These are phyloP conservation scores for Psilopogon haemacephalus DNA, from an alignment of 2,113 vertebrate genomes.

Conservation along the genomic window DNA sequence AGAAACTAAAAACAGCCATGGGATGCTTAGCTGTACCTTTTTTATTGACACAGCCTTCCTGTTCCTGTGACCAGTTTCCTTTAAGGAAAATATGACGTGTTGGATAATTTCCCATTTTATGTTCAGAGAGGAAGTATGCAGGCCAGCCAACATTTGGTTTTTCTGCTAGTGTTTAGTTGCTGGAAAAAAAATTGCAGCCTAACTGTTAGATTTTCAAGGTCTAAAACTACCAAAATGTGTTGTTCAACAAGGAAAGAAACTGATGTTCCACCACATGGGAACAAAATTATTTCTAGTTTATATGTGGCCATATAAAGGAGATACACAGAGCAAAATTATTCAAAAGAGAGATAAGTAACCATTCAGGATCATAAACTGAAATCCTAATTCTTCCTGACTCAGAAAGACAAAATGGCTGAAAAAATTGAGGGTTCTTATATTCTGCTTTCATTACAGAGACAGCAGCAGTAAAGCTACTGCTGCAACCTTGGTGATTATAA, in stretches of 20 bases:
- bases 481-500: background rate
- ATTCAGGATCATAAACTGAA: background rate
- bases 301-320: background rate
- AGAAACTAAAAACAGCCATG: constrained; percentile 54
- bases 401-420: background rate
- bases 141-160: constrained; percentile 47
- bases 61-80: constrained; percentile 76
- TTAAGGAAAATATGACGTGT: constrained; percentile 75
- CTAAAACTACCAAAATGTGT: constrained; percentile 53
- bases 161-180: constrained; percentile 40
- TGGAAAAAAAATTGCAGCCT: constrained; percentile 69
- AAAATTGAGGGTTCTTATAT: background rate
- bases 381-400: background rate
- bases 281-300: background rate
- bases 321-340: background rate
- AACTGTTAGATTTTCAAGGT: background rate
- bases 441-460: background rate
- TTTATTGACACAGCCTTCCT: constrained; percentile 76
- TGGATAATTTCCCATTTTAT: constrained; percentile 77
- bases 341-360: background rate
- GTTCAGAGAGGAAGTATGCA: constrained; percentile 69
- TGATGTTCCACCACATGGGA: background rate
- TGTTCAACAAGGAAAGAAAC: constrained; percentile 19
- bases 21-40: constrained; percentile 48
- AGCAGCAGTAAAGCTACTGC: background rate